Evolutionary conservation across 35 echinoderm and acorn worm species (phyloP), one percentile per base, ranked within the genome.

Genomic region (Lytechinus pictus): DNA sequence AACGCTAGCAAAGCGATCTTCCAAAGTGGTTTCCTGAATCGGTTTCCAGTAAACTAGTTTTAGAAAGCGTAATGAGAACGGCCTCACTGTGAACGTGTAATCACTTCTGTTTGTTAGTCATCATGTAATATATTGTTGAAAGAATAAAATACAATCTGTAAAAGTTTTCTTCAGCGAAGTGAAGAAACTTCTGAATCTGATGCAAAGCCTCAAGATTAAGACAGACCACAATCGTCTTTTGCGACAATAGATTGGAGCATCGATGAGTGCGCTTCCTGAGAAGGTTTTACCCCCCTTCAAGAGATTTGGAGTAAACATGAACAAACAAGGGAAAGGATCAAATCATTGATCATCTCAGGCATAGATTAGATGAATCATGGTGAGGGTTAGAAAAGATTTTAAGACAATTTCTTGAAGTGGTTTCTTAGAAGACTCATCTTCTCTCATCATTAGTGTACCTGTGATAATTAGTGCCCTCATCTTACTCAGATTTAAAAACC

Each of bases 201-300:
- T 79, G 66, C n/a, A 44, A 44, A 79, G 66, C 66, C n/a, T 8
- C 19, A 16, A 79, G 66, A 79, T 79, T n/a, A 79, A 79, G 66
- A 79, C 66, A n/a, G 21, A 79, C 66, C 66, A 79, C 66, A 79
- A 79, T 79, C 66, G 66, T 79, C 66, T 79, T 79, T 79, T 24
- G 21, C 66, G 66, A 79, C 66, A 79, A 79, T 79, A 24, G 66
- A 79, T 5, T n/a, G 19, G 66, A 79, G 66, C 66, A 79, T n/a
- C 19, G 66, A 79, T 79, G 66, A 79, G 66, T 79, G 66, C 66
- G 19, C 66, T 79, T 79, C 66, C 66, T 79, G 66, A 79, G 66
- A 79, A 79, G 66, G n/a, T 79, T 24, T 79, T 79, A 79, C 66
- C 66, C 66, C 66, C 66, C 66, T 79, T 79, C 66, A 79, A 79